phyloP scores from a whole-genome alignment of 2,797 vertebrate genomes.

The Sebastes kiyomatsui region DNA sequence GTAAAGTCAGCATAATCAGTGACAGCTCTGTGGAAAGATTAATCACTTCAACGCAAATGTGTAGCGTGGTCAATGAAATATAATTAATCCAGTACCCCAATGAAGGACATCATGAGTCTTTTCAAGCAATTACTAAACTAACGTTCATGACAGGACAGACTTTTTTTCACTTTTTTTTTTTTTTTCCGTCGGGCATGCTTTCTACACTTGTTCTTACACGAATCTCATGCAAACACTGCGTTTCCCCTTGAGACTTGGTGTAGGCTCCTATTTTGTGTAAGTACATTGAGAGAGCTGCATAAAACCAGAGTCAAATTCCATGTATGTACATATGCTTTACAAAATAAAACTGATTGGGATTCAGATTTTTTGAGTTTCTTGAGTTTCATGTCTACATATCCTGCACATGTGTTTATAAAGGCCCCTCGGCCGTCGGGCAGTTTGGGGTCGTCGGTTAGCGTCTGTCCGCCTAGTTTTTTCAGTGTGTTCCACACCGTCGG shows the following conservation, averaged over 20 bases:
- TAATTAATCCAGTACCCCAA: conserved; percentile 60
- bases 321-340: too few relatives aligned
- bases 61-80: conserved; percentile 47
- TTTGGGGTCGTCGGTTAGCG: too few relatives aligned
- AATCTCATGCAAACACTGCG: neutral
- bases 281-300: too few relatives aligned
- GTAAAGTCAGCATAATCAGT: conserved; percentile 78
- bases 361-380: neutral
- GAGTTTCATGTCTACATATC: neutral
- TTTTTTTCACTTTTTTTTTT: neutral
- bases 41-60: conserved; percentile 69
- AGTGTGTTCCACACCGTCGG: too few relatives aligned
- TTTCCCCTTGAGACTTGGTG: neutral
- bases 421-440: too few relatives aligned
- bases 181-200: neutral
- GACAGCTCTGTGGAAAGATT: conserved; percentile 76
- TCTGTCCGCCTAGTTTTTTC: too few relatives aligned
- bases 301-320: too few relatives aligned
- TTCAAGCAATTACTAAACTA: conserved; percentile 3
- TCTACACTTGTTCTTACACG: neutral
- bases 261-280: neutral
- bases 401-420: neutral
- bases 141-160: neutral
- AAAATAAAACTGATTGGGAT: neutral
- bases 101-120: conserved; percentile 45